Conservation (phyloP, 1,140 invertebrate species). For the Leptestheria dahalacensis region DNA sequence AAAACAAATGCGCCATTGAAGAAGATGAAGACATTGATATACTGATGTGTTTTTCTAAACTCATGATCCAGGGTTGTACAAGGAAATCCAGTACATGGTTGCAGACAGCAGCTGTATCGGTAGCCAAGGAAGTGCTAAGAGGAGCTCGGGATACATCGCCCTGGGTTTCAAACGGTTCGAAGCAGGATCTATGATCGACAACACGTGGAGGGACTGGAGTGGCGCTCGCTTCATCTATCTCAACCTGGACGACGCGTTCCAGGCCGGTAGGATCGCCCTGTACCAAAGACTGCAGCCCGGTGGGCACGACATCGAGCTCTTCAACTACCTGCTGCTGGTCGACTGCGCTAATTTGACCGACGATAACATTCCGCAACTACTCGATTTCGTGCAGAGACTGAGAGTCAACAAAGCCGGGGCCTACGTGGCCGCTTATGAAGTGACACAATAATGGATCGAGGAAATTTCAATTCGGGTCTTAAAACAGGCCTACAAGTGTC, state of each 20-base stretch:
- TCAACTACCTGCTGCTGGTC: constrained; percentile 2
- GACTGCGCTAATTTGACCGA: not conserved
- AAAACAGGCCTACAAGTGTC: not conserved
- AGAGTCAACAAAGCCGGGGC: constrained; percentile 2
- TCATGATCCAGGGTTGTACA: not conserved
- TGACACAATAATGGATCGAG: too few relatives aligned
- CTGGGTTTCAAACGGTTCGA: not conserved
- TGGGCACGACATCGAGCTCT: not conserved
- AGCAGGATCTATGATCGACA: not conserved
- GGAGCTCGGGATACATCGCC: not conserved
- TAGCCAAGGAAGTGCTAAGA: not conserved
- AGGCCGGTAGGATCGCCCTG: constrained; percentile 1
- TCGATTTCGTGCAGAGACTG: constrained; percentile 5
- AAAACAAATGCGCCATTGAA: too few relatives aligned
- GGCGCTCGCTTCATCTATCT: constrained; percentile 10
- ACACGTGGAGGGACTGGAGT: constrained; percentile 7
- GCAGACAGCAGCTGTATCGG: too few relatives aligned
- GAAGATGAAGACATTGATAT: too few relatives aligned
- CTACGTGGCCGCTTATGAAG: constrained; percentile 9
- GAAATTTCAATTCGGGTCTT: not conserved
- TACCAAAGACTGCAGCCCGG: not conserved
- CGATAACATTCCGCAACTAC: not conserved
- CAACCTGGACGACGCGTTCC: constrained; percentile 1
- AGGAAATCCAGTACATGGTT: not conserved
- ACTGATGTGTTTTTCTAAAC: too few relatives aligned